Conservation (phyloP, 2,888 invertebrate genomes). For the Uloborus plumipes region DNA sequence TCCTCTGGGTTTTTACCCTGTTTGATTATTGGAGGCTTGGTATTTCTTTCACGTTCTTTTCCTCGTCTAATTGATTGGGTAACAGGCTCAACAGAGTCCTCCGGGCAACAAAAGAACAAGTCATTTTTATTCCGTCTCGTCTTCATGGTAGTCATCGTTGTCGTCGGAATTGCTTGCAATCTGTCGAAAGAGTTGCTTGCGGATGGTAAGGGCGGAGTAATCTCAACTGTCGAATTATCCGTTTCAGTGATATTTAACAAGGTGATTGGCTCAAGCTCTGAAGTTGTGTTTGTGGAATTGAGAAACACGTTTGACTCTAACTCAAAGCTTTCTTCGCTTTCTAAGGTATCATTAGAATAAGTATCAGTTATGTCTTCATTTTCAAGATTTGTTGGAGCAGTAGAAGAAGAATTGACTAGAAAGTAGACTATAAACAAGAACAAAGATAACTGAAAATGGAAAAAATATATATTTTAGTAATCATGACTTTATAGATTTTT, state of each 20-base stretch:
- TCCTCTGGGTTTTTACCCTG: constrained; percentile 8
- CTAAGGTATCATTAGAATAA: background rate
- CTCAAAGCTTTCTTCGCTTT: background rate
- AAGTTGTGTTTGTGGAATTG: background rate
- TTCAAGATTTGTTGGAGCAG: background rate
- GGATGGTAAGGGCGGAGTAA: too few species aligned
- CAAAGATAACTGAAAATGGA: constrained; percentile 8
- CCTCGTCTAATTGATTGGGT: constrained; percentile 6
- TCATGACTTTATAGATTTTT: too few species aligned
- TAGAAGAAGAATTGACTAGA: background rate
- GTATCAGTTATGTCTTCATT: background rate
- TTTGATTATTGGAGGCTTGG: constrained; percentile 42
- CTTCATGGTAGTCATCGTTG: constrained; percentile 21
- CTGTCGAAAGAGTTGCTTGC: background rate
- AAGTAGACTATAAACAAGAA: constrained; percentile 6
- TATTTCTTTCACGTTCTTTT: constrained; percentile 55
- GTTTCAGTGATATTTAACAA: too few species aligned
- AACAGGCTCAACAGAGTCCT: constrained; percentile 18
- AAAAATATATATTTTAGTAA: too few species aligned
- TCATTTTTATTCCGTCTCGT: constrained; percentile 47
- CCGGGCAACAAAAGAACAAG: constrained; percentile 44
- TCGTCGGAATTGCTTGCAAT: constrained; percentile 7
- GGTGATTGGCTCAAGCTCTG: background rate
- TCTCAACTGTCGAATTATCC: background rate
- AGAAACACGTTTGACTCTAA: background rate